Evolutionary conservation across 2,797 vertebrate species (phyloP), one percentile per base, ranked within the genome.

Genomic region (Urophycis tenuis): DNA sequence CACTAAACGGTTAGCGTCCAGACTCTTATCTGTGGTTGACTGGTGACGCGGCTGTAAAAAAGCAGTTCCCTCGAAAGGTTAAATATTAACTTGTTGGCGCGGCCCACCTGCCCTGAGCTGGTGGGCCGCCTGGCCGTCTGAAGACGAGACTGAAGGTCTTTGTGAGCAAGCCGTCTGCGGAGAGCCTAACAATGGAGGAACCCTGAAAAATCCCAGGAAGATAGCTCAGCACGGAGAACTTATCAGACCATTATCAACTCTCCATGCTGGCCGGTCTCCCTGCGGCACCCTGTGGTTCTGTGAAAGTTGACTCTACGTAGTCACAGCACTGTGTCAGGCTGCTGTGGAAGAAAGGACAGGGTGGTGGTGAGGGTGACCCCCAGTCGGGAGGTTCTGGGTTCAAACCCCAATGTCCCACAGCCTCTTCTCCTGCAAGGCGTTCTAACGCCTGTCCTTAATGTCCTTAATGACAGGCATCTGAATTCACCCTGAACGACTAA

Each of bases 61-160:
- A 25, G 53, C 67, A 1, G 3, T 29, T 35, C 75, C 75, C 33
- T 67, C 60, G 75, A 3, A 41, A 35, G 0, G 85, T 87, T 87
- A 88, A 90, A 86, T 0, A 84, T 89, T 91, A 77, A 87, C 71
- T 25, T 0, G 3, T 36, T n/a, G 49, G 36, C 36, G 36, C 36
- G 36, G 41, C 49, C 49, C 22, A 64, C 1, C 53, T 25, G n/a
- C 9, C 1, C n/a, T 64, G 7, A 1, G n/a, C 1, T 3, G n/a
- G 53, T 2, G n/a, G n/a, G 53, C 49, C 49, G 49, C 8, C 0
- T 22, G 49, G 49, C 49, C 19, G 3, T 5, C 49, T 25, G 8
- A 4, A 25, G 10, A 64, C 35, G 22, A 22, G 53, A 60, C 22
- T n/a, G 53, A 11, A 64, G 10, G n/a, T 29, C 12, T 64, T 64